Conservation (phyloP, 1,140 invertebrate species). For the Drosophila obscura region DNA sequence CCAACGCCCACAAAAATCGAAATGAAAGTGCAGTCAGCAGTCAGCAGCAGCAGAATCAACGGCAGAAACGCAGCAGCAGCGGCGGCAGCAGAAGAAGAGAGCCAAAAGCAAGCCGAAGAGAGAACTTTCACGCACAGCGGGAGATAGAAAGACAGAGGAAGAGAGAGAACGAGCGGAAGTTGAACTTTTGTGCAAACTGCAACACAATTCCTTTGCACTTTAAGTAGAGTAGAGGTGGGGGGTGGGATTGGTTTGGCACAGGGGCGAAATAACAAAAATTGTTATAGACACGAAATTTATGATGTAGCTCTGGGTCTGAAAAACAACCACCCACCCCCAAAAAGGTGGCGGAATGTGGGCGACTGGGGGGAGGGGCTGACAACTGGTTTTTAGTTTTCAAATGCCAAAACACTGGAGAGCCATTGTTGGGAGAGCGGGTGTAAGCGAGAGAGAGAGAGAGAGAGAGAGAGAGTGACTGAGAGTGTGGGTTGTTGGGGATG, state of each 20-base stretch:
- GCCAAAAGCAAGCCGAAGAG: slow-evolving; percentile 20
- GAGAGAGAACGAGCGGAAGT: slow-evolving; percentile 35
- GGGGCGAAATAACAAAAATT: slow-evolving; percentile 67
- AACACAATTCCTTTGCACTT: slow-evolving; percentile 80
- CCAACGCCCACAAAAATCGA: slow-evolving; percentile 41
- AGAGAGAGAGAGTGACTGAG: slow-evolving; percentile 8
- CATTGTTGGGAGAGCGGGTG: slow-evolving; percentile 41
- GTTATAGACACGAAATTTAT: slow-evolving; percentile 82
- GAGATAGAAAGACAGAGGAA: slow-evolving; percentile 3
- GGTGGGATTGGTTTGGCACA: neutral
- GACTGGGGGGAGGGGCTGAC: slow-evolving; percentile 22
- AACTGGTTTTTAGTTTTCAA: slow-evolving; percentile 69
- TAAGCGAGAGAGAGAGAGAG: slow-evolving; percentile 13
- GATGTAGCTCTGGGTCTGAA: slow-evolving; percentile 64
- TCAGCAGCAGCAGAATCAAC: no score
- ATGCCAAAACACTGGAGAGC: slow-evolving; percentile 70
- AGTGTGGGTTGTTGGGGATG: slow-evolving; percentile 25
- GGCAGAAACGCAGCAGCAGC: slow-evolving; percentile 6
- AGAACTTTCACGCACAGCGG: slow-evolving; percentile 25
- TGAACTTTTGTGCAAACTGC: slow-evolving; percentile 61
- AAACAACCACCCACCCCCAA: slow-evolving; percentile 67
- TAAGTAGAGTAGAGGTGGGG: slow-evolving; percentile 24
- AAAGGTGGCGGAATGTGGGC: slow-evolving; percentile 5
- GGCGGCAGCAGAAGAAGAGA: slow-evolving; percentile 6
- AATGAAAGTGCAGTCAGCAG: slow-evolving; percentile 31